Base-by-base conservation (phyloP, 53 echinoderm and acorn worm species). In the Temnopleurus reevesii region DNA sequence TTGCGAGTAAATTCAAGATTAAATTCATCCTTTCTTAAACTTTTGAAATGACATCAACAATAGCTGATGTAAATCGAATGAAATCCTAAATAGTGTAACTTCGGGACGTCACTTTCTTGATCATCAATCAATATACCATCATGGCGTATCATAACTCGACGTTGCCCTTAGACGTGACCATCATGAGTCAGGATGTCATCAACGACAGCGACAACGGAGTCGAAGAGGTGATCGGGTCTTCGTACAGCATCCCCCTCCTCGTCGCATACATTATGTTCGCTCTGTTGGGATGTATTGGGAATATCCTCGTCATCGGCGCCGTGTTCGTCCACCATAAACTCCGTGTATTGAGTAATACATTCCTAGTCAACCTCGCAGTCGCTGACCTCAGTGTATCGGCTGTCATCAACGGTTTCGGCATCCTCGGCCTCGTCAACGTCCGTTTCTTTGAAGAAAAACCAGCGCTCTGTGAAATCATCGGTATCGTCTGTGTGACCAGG, bases 221-320 rank as follows among this genome's bases (percentile, higher is more conserved):
- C 33, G 88, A 30, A 9, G 55, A 66, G 31, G 53, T 87, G 27
- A 33, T 33, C 18, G 88, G 88, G 15, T 46, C 88, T 26, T 46
- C 65, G 34, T 87, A 66, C 71, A 87, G 88, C 53, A 8, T 87
- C n/a, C 66, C 71, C 34, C 71, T 87, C 23, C 88, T 87, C 35
- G 88, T 87, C 21, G 71, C 49, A 2, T 87, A 87, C 88, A n/a
- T 87, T 26, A 19, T 33, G 2, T 45, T 87, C 12, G 88, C 88
- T 21, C 71, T 87, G n/a, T 86, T 92, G 59, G 94, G 94, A 45
- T 63, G 86, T 46, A 66, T 91, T 12, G 94, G 94, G 51, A 94
- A 92, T 89, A 54, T 92, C 34, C 88, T 94, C 47, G 92, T 94
- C 38, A 94, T 94, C 76, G 94, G 94, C 4, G 91, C 91, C 45